A percentile compares a stretch with the other conserved stretches of the same genome.
These are phyloP conservation scores for Dromococcyx pavoninus DNA, from an alignment of 2,797 vertebrate species.

Conservation along the genomic window DNA sequence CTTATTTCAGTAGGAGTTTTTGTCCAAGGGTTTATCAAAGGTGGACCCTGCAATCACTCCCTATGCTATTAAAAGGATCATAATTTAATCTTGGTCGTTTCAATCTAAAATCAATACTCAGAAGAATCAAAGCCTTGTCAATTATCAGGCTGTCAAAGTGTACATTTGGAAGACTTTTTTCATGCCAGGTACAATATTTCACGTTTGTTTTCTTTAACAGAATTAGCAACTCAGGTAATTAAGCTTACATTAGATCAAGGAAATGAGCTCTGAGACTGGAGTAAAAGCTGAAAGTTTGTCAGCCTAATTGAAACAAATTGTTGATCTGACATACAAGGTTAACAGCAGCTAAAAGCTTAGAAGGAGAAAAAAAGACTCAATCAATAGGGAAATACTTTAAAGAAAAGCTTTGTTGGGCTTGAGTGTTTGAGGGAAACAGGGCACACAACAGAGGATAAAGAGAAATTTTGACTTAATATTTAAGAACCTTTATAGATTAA, in stretches of 20 bases:
- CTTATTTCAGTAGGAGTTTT: neutral
- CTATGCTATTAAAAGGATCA: neutral
- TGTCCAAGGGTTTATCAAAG: neutral
- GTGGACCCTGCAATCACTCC: neutral
- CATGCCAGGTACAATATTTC: neutral
- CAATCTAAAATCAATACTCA: neutral
- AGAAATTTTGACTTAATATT: constrained; percentile 7
- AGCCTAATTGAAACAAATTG: constrained; percentile 30
- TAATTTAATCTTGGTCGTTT: neutral
- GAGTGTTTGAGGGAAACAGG: neutral
- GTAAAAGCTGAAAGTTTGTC: constrained; percentile 43
- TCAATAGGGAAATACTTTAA: constrained; percentile 9
- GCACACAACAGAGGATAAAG: neutral
- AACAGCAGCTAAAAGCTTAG: constrained; percentile 18
- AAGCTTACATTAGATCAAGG: neutral
- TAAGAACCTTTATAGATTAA: constrained; percentile 20
- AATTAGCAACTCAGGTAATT: constrained; percentile 32
- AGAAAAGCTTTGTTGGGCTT: neutral
- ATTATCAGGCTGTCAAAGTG: neutral
- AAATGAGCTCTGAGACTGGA: neutral
- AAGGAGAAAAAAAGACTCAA: neutral
- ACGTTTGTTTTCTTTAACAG: neutral
- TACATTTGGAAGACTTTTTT: neutral
- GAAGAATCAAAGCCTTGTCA: neutral
- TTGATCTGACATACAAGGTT: constrained; percentile 19